These are phyloP conservation scores for Strix uralensis DNA, from an alignment of 2,113 vertebrate species.

Conservation along the genomic window DNA sequence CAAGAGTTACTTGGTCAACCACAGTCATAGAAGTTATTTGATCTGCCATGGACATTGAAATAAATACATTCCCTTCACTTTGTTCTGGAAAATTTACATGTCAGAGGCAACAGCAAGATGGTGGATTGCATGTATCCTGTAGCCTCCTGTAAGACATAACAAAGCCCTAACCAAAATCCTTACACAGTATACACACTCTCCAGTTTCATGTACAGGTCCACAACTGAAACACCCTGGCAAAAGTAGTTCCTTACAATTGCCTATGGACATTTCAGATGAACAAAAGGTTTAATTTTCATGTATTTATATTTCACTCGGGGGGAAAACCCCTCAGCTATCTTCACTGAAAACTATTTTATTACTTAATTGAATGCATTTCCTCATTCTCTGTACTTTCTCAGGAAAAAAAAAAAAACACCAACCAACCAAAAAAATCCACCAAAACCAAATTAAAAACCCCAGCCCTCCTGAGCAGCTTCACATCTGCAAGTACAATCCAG, in stretches of 20 bases:
- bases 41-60: not conserved
- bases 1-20: not conserved
- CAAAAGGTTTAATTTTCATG: not conserved
- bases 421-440: fast-evolving
- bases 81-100: not conserved
- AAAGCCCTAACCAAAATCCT: not conserved
- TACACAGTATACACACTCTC: fast-evolving
- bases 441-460: not conserved
- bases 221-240: not conserved
- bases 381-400: not conserved
- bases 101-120: not conserved
- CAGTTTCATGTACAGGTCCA: fast-evolving
- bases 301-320: not conserved
- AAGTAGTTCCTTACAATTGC: not conserved
- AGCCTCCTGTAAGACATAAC: not conserved
- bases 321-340: not conserved
- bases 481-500: not conserved
- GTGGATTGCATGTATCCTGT: not conserved
- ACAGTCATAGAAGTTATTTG: not conserved
- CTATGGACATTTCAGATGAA: not conserved
- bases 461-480: not conserved
- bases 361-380: not conserved
- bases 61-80: not conserved
- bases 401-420: not conserved
- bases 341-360: not conserved